Conservation (phyloP, 2,888 invertebrate species). For the Drosophila siamana region DNA sequence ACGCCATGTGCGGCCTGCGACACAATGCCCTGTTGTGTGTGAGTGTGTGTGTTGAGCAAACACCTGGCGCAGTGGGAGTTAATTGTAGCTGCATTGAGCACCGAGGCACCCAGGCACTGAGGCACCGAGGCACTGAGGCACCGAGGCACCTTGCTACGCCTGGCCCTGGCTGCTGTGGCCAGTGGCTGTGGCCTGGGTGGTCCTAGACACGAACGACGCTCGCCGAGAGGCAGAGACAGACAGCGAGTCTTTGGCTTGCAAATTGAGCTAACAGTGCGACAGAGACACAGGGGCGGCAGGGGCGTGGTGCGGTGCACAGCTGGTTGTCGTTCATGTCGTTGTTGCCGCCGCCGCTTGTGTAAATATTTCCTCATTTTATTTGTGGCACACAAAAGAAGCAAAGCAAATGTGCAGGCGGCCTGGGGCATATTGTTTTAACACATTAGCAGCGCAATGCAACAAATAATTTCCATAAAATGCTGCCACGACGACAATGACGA, state of each 20-base stretch:
- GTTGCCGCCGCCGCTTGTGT: slow-evolving; percentile 65
- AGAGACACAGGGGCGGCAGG: slow-evolving; percentile 51
- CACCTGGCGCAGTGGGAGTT: slow-evolving; percentile 73
- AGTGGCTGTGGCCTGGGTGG: slow-evolving; percentile 61
- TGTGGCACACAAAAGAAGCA: slow-evolving; percentile 72
- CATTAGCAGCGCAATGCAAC: slow-evolving; percentile 84
- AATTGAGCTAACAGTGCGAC: slow-evolving; percentile 54
- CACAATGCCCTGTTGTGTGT: slow-evolving; percentile 25
- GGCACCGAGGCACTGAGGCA: slow-evolving; percentile 46
- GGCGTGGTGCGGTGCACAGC: slow-evolving; percentile 60
- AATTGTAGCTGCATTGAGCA: slow-evolving; percentile 55
- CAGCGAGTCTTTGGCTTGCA: slow-evolving; percentile 74
- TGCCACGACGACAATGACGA: slow-evolving; percentile 51
- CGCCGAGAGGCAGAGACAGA: no score
- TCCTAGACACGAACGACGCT: slow-evolving; percentile 61
- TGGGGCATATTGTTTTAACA: slow-evolving; percentile 83
- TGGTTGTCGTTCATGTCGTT: slow-evolving; percentile 22
- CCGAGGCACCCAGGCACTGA: no score
- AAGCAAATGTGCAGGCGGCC: slow-evolving; percentile 62
- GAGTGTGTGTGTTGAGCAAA: no score
- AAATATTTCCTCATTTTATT: slow-evolving; percentile 77
- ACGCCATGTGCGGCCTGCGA: slow-evolving; percentile 50
- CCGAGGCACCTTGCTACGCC: slow-evolving; percentile 31
- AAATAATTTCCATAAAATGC: slow-evolving; percentile 83
- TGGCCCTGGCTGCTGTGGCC: no score